These are phyloP conservation scores for Larimichthys crocea DNA, from an alignment of 2,113 vertebrate genomes.

Conservation along the genomic window DNA sequence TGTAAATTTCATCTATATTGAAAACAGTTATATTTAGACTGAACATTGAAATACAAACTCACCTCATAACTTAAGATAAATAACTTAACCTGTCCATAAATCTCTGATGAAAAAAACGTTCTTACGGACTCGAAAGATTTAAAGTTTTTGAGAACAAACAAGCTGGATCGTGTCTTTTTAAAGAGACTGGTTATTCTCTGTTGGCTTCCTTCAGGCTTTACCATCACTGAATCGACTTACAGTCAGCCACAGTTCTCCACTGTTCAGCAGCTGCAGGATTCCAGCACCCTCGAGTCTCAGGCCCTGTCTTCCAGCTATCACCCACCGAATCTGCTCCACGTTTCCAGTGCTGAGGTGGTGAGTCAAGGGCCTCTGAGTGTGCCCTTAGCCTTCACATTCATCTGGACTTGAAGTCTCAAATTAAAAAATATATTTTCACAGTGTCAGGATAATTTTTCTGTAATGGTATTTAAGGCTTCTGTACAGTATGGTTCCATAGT, in stretches of 20 bases:
- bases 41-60: neutral
- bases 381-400: neutral
- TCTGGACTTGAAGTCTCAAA: neutral
- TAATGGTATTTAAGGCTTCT: neutral
- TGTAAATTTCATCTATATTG: neutral
- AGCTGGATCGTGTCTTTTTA: too few relatives aligned
- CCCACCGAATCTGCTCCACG: conserved; percentile 90
- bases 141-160: too few relatives aligned
- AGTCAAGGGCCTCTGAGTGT: conserved; percentile 23
- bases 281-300: conserved; percentile 97
- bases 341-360: conserved; percentile 85
- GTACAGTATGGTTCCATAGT: too few relatives aligned
- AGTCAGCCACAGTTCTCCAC: conserved; percentile 89
- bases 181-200: conserved; percentile 1
- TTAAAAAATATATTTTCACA: neutral
- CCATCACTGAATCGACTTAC: conserved; percentile 90
- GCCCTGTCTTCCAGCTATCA: conserved; percentile 94
- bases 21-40: neutral
- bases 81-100: too few relatives aligned
- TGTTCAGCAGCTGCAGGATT: conserved; percentile 97
- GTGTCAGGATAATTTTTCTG: neutral
- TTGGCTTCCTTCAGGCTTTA: conserved; percentile 84
- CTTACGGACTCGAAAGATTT: neutral
- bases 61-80: too few relatives aligned
- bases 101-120: too few relatives aligned